Percentiles rank a stretch among this genome's conserved stretches.
phyloP scores from a whole-genome alignment of 2,888 invertebrate species.

The Tinea semifulvella region DNA sequence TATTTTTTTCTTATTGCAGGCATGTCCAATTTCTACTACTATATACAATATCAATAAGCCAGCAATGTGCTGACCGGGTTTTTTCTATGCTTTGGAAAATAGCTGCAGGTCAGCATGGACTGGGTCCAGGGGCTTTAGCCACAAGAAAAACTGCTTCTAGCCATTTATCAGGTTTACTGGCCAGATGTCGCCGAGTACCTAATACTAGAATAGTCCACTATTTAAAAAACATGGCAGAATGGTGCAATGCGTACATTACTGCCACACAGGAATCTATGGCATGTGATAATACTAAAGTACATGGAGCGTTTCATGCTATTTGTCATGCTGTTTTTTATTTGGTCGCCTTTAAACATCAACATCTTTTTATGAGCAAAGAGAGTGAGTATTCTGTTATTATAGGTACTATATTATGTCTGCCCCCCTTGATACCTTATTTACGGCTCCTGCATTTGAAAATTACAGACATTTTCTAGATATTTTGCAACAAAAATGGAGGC shows the following conservation, averaged over 20 bases:
- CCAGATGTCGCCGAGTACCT: conserved; percentile 48
- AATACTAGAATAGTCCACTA: conserved; percentile 44
- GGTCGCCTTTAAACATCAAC: conserved; percentile 87
- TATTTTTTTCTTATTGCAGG: conserved; percentile 38
- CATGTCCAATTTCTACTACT: conserved; percentile 58
- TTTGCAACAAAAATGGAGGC: too few relatives aligned
- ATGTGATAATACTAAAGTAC: conserved; percentile 65
- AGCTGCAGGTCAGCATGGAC: conserved; percentile 41
- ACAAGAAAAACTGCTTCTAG: conserved; percentile 49
- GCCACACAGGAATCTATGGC: conserved; percentile 65
- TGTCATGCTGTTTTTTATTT: conserved; percentile 95
- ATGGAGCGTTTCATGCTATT: conserved; percentile 89
- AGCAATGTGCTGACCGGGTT: conserved; percentile 48
- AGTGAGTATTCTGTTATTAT: conserved; percentile 64
- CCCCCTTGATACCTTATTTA: too few relatives aligned
- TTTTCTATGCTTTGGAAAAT: conserved; percentile 48
- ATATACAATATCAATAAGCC: conserved; percentile 56
- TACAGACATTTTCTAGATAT: too few relatives aligned
- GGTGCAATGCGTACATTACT: conserved; percentile 86
- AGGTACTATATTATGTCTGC: neutral
- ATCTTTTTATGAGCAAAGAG: conserved; percentile 79
- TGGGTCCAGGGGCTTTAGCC: conserved; percentile 43
- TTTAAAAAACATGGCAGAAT: conserved; percentile 76
- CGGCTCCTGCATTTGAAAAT: too few relatives aligned
- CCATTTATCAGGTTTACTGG: conserved; percentile 52